Percentiles rank a stretch among this genome's conserved stretches.
phyloP scores from a whole-genome alignment of 2,797 vertebrate species.

The Micromesistius poutassou region DNA sequence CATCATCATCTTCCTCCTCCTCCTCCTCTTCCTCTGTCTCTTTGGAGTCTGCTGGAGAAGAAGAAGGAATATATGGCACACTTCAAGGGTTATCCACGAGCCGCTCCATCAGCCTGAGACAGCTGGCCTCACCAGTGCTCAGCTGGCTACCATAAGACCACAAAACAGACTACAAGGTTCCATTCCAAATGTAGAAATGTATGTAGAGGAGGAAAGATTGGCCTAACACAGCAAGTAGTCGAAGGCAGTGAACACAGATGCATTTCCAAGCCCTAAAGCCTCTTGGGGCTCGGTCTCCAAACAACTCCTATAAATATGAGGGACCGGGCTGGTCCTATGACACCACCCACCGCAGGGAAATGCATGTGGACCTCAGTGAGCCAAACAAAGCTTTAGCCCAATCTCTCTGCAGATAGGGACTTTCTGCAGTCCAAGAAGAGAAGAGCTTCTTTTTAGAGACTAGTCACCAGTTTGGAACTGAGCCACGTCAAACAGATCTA shows the following conservation, averaged over 20 bases:
- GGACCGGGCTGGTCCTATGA: background rate
- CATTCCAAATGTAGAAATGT: background rate
- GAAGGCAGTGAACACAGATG: background rate
- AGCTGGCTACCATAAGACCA: background rate
- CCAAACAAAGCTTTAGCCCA: background rate
- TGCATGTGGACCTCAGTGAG: background rate
- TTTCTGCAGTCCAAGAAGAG: background rate
- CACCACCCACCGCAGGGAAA: background rate
- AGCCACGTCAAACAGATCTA: background rate
- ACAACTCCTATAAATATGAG: background rate
- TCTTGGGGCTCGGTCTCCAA: background rate
- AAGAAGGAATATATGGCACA: constrained; percentile 33
- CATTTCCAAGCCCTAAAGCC: background rate
- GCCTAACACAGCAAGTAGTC: background rate
- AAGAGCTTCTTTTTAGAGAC: background rate
- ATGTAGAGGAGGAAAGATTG: background rate
- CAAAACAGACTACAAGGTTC: background rate
- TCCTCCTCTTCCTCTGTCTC: constrained; percentile 40
- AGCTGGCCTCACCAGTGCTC: background rate
- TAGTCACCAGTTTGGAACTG: background rate
- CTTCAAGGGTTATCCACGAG: constrained; percentile 28
- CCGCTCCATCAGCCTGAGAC: background rate
- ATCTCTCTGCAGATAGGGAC: background rate
- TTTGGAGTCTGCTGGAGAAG: constrained; percentile 39
- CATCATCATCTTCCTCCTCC: constrained; percentile 5